Conservation (phyloP, 1,140 invertebrate species). For the Brachionus asplanchnoidis region DNA sequence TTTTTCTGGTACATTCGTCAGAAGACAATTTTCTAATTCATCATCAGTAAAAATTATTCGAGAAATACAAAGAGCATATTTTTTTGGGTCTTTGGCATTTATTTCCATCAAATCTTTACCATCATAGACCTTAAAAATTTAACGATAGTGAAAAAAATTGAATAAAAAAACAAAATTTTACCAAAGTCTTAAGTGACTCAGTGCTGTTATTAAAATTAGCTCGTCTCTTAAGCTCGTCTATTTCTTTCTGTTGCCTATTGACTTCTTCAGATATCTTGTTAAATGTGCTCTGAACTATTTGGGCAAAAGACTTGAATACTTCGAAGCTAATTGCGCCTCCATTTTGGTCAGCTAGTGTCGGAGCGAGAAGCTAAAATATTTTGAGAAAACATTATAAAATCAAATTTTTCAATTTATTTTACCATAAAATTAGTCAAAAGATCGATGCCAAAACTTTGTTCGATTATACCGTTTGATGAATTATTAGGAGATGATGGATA, state of each 20-base stretch:
- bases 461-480: neutral
- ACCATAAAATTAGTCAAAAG: neutral
- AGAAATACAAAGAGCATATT: slow-evolving; percentile 15
- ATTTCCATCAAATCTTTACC: slow-evolving; percentile 15
- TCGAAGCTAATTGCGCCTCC: neutral
- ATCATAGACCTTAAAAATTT: neutral
- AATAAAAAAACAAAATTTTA: neutral
- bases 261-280: neutral
- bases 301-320: neutral
- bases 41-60: neutral
- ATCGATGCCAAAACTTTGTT: neutral
- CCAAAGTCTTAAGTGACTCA: neutral
- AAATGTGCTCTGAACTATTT: neutral
- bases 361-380: neutral
- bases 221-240: neutral
- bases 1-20: neutral
- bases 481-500: neutral
- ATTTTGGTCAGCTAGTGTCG: neutral
- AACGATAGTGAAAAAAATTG: neutral
- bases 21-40: neutral
- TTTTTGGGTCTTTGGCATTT: slow-evolving; percentile 9
- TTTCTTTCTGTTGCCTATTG: neutral
- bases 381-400: neutral
- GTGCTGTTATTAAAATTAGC: neutral
- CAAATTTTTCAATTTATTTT: neutral